Evolutionary conservation across 2,797 vertebrate genomes (phyloP), one percentile per base, ranked within the genome.

Genomic region (Tenualosa ilisha): DNA sequence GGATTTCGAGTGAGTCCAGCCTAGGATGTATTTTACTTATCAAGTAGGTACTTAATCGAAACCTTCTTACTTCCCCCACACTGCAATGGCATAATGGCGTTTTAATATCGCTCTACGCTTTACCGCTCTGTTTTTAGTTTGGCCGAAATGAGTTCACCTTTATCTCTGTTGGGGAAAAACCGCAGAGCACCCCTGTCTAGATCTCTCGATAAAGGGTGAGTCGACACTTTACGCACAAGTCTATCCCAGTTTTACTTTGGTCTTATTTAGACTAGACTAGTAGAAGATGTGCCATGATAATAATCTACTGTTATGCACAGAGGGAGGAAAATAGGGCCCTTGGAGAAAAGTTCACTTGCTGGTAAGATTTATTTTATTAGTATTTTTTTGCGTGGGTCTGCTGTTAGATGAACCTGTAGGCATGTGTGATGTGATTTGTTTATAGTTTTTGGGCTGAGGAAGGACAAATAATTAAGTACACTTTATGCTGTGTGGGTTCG

Each of bases 161-260:
- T 96, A 81, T 94, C 95, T 5, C 94, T 93, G 90, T 92, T 96
- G 90, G 93, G 94, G 89, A 96, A 96, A 90, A 93, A 89, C 0
- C 94, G 89, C 82, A 95, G 91, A 87, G 20, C 88, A 22, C 94
- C 94, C 0, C 89, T 96, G 49, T 92, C 89, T 0, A 91, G 89
- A 22, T 43, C 90, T n/a, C 59, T 43, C 79, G 88, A 59, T 0
- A 86, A 91, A 3, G 51, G 94, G 96, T 97, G 89, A 88, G 93
- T 86, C 1, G 2, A 3, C 12, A 3, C 6, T 13, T 9, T 1
- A 2, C 88, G 9, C 90, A 0, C 90, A 84, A 87, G 79, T 24
- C 20, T 43, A 13, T 5, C 8, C 1, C 8, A 53, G 37, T 26
- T 15, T 24, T n/a, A 3, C 13, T 22, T 2, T 37, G 54, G 8